Evolutionary conservation across 2,888 invertebrate species (phyloP).

Genomic region (Aricia artaxerxes): DNA sequence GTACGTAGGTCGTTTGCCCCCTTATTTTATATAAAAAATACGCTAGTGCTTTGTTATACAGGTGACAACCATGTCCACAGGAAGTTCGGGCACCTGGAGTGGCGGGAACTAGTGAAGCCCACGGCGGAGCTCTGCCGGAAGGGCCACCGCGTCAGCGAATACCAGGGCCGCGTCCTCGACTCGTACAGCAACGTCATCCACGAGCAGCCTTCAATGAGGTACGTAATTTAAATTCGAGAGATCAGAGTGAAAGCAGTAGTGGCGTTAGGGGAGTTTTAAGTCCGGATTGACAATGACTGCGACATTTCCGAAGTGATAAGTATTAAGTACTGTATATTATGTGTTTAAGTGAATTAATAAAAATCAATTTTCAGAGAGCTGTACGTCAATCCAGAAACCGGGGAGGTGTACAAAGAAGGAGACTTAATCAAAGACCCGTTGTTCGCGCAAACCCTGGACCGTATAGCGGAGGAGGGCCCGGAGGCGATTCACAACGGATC

Average conservation of each 20-base stretch:
- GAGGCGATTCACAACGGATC: constrained; percentile 88
- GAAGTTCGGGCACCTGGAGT: constrained; percentile 87
- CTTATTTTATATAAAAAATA: too few species aligned
- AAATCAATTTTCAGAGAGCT: constrained; percentile 60
- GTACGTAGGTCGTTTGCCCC: too few species aligned
- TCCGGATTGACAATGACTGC: too few species aligned
- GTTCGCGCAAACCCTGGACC: constrained; percentile 85
- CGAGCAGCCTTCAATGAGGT: constrained; percentile 82
- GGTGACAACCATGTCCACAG: constrained; percentile 47
- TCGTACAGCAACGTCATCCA: constrained; percentile 75
- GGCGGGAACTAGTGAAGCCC: constrained; percentile 89
- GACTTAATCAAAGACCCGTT: constrained; percentile 83
- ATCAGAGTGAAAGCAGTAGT: not conserved
- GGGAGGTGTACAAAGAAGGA: constrained; percentile 81
- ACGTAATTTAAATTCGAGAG: not conserved
- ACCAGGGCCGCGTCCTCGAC: constrained; percentile 81
- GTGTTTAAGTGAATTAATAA: too few species aligned
- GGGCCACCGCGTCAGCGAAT: constrained; percentile 86
- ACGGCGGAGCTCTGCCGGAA: constrained; percentile 86
- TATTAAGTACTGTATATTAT: too few species aligned
- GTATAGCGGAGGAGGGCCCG: constrained; percentile 84
- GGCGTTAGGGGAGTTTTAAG: too few species aligned
- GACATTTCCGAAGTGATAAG: too few species aligned
- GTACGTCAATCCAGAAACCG: constrained; percentile 82
- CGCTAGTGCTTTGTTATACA: too few species aligned